Evolutionary conservation across 2,113 vertebrate genomes (phyloP).

Genomic region (Pomatorhinus ruficollis): DNA sequence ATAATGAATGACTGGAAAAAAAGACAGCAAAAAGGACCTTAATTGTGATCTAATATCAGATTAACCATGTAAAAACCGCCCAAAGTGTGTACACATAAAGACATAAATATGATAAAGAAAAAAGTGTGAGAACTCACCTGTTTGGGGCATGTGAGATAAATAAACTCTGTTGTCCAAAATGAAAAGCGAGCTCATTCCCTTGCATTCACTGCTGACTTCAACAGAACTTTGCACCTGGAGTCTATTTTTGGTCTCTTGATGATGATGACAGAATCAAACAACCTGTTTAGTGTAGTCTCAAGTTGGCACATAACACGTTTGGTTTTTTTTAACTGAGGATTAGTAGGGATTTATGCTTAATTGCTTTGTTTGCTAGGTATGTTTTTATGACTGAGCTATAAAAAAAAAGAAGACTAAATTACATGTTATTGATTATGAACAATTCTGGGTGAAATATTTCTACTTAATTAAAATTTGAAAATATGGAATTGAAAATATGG

Average conservation of each 20-base stretch:
- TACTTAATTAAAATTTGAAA: neutral
- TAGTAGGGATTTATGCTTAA: neutral
- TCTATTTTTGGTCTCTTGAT: neutral
- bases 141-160: neutral
- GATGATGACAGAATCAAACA: accelerated
- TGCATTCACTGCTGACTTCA: neutral
- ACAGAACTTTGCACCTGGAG: neutral
- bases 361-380: neutral
- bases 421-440: neutral
- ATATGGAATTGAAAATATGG: too few relatives aligned
- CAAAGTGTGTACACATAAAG: neutral
- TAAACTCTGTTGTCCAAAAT: neutral
- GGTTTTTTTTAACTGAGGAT: neutral
- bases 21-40: neutral
- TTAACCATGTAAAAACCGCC: neutral
- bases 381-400: neutral
- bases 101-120: neutral
- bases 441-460: neutral
- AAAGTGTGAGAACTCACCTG: neutral
- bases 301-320: neutral
- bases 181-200: neutral
- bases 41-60: neutral
- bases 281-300: neutral
- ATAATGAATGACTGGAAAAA: neutral
- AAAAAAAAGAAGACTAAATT: neutral